Percentiles rank a stretch among this genome's conserved stretches.
Conservation (phyloP, 2,113 vertebrate genomes). For the Cranoglanis bouderius region DNA sequence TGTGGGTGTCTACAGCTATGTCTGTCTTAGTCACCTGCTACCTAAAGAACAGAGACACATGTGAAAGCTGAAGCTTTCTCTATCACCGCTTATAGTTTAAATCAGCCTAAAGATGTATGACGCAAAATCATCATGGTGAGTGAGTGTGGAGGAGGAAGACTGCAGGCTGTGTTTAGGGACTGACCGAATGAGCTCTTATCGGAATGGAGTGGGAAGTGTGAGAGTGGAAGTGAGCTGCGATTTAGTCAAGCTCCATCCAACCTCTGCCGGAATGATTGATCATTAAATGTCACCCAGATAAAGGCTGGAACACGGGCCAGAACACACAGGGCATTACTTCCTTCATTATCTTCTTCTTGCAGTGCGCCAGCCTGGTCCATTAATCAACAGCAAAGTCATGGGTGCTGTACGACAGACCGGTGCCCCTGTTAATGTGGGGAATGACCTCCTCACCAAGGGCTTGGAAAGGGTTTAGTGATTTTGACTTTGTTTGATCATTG, state of each 20-base stretch:
- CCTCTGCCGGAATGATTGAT: slow-evolving; percentile 37
- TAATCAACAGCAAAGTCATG: slow-evolving; percentile 49
- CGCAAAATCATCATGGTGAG: background rate
- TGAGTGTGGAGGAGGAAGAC: background rate
- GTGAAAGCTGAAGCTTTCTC: background rate
- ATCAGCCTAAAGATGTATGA: background rate
- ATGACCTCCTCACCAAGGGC: slow-evolving; percentile 26
- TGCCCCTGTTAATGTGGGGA: slow-evolving; percentile 30
- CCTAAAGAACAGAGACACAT: background rate
- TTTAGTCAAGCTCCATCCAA: slow-evolving; percentile 43
- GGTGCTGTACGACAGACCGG: slow-evolving; percentile 4
- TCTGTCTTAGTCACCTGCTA: background rate
- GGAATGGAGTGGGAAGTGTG: background rate
- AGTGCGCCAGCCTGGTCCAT: slow-evolving; percentile 47
- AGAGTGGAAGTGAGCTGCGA: slow-evolving; percentile 35
- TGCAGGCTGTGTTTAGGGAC: background rate
- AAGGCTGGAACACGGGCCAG: slow-evolving; percentile 40
- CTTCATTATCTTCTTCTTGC: slow-evolving; percentile 52
- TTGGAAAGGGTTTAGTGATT: background rate
- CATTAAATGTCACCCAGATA: slow-evolving; percentile 52
- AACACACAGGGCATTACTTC: slow-evolving; percentile 51
- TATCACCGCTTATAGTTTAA: background rate
- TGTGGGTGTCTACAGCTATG: background rate
- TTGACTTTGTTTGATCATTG: background rate
- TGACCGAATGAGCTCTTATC: background rate